Evolutionary conservation across 2,888 invertebrate species (phyloP).

Genomic region (Tortrix viridana): DNA sequence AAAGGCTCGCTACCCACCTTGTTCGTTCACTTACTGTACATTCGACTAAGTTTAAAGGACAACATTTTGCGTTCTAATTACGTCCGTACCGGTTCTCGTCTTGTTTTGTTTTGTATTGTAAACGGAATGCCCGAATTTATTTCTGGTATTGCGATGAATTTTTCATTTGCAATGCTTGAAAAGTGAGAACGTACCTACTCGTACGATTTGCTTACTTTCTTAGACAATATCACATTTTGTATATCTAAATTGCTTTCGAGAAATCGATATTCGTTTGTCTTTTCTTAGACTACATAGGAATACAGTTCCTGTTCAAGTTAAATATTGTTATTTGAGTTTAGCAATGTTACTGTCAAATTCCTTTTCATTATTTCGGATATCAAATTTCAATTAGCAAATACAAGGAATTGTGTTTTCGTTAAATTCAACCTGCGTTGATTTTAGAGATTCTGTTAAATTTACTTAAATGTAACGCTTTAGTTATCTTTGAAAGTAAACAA

Average conservation of each 20-base stretch:
- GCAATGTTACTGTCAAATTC: too few species aligned
- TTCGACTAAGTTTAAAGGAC: constrained; percentile 69
- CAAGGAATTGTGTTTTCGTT: too few species aligned
- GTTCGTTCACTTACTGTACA: constrained; percentile 50
- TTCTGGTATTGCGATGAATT: not conserved
- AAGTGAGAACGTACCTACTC: not conserved
- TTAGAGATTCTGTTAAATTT: not conserved
- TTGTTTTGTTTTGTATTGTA: constrained; percentile 42
- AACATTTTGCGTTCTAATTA: constrained; percentile 72
- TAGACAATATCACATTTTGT: too few species aligned
- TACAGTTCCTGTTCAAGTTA: too few species aligned
- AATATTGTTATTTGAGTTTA: too few species aligned
- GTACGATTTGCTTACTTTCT: too few species aligned
- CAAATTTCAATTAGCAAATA: too few species aligned
- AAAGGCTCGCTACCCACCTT: constrained; percentile 69
- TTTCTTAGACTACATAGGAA: too few species aligned
- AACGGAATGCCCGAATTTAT: constrained; percentile 27
- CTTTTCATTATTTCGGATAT: too few species aligned
- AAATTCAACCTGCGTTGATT: too few species aligned
- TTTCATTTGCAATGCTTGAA: not conserved
- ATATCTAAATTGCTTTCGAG: too few species aligned
- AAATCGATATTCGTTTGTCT: too few species aligned
- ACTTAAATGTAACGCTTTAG: constrained; percentile 3
- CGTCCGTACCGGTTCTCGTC: constrained; percentile 45
- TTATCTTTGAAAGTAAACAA: constrained; percentile 6